Conservation (phyloP, 1,140 invertebrate genomes). For the Acromyrmex echinatior region DNA sequence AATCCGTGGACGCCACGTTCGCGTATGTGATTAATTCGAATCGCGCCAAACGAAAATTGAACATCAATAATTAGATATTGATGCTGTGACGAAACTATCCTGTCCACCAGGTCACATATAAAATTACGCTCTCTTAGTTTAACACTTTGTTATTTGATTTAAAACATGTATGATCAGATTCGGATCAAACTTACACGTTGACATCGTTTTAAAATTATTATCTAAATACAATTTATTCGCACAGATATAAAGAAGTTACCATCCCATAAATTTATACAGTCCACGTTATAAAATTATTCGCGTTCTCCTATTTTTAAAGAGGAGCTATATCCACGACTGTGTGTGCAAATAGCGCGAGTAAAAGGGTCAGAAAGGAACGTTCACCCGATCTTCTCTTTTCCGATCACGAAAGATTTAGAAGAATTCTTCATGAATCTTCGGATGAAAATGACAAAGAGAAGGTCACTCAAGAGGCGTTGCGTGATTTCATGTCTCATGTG, state of each 20-base stretch:
- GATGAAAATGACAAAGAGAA: conserved; percentile 20
- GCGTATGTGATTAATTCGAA: conserved; percentile 52
- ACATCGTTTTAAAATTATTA: neutral
- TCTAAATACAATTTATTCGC: neutral
- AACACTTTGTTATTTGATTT: neutral
- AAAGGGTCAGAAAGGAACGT: neutral
- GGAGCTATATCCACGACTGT: neutral
- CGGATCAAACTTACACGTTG: neutral
- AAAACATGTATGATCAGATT: too few relatives aligned
- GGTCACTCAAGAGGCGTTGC: neutral
- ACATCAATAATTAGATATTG: conserved; percentile 47
- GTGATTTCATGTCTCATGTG: neutral
- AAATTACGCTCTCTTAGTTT: neutral
- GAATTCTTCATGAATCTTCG: neutral
- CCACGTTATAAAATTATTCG: neutral
- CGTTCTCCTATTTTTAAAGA: conserved; percentile 1
- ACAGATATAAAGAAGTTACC: neutral
- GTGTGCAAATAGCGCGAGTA: neutral
- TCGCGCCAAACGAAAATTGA: conserved; percentile 10
- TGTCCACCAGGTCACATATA: neutral
- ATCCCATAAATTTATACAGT: neutral
- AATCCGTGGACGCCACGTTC: conserved; percentile 57
- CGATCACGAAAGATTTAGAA: conserved; percentile 12
- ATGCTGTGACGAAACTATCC: neutral
- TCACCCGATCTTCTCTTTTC: neutral